Conservation (phyloP, 2,113 vertebrate genomes). For the Hemiprocne comata region DNA sequence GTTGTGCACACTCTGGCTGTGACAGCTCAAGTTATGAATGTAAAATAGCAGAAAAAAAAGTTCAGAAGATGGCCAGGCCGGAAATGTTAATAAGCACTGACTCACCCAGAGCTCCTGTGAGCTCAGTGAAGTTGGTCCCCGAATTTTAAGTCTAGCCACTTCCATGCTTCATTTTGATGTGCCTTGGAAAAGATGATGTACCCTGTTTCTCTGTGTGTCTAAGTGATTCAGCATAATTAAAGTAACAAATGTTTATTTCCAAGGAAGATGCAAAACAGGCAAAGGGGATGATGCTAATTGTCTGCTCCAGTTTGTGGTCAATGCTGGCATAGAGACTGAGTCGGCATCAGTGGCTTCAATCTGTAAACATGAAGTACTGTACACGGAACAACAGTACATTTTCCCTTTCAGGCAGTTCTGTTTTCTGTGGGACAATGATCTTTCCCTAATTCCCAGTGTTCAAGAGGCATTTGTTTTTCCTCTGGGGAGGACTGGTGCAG, state of each 20-base stretch:
- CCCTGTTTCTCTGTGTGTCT: not conserved
- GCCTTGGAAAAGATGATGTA: not conserved
- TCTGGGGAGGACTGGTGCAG: not conserved
- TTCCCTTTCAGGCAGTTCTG: not conserved
- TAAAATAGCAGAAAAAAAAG: constrained; percentile 38
- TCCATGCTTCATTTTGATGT: not conserved
- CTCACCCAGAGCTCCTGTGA: constrained; percentile 19
- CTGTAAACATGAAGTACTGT: not conserved
- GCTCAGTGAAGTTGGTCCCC: not conserved
- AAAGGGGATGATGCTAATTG: not conserved
- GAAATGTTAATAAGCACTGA: constrained; percentile 45
- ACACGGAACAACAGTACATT: not conserved
- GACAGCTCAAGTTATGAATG: constrained; percentile 62
- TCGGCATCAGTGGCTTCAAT: not conserved
- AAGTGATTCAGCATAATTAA: not conserved
- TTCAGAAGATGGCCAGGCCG: constrained; percentile 17
- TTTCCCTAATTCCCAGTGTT: not conserved
- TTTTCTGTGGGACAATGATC: not conserved
- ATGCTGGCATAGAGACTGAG: not conserved
- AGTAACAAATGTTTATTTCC: not conserved
- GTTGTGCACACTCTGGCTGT: constrained; percentile 51
- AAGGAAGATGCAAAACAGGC: not conserved
- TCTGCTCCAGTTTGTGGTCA: rapidly evolving
- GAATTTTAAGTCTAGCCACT: constrained; percentile 28
- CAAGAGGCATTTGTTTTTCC: not conserved